Base-by-base conservation (phyloP, 2,888 invertebrate species). In the Torymus texanus region DNA sequence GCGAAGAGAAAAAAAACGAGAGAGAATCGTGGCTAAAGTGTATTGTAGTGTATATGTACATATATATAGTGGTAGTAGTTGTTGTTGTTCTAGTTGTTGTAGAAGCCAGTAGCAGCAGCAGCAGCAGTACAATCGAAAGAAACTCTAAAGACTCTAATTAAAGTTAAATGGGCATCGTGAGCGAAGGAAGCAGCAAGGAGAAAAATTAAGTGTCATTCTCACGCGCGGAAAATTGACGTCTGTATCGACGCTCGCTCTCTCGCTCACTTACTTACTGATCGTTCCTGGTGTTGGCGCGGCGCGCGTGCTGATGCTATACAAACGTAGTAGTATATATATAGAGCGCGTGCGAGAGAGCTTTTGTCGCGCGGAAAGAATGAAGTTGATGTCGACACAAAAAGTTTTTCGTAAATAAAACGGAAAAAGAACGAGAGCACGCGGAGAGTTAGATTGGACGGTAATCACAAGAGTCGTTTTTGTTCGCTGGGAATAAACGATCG, bases 191-290 rank as follows among this genome's bases (percentile, higher is more conserved):
- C 5, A 50, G 21, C 14, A 50, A n/a, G 58, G 10, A 29, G 61
- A 58, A 58, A 55, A 78, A 67, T 73, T 55, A 16, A 67, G 66
- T 66, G 78, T 67, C 67, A 62, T 68, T 78, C 78, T 62, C 67
- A 68, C 75, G 61, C 24, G 67, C 73, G 73, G 77, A 66, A 66
- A 78, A 72, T 72, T 66, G 77, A 78, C 65, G 59, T 78, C 41
- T 41, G 41, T 41, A 41, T 41, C 41, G 41, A 41, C 5, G 29
- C 21, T 21, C 2, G 2, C 21, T n/a, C n/a, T n/a, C n/a, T n/a
- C 24, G 24, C 29, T 29, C 29, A 3, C 29, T 29, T 41, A 41
- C 41, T 41, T 8, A 8, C 41, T 21, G 21, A 21, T 21, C 21
- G 21, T 21, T 21, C 21, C 21, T 21, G 21, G 21, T 21, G 21